These are phyloP conservation scores for Epirrhoe alternata DNA, from an alignment of 2,888 invertebrate species.

Conservation along the genomic window DNA sequence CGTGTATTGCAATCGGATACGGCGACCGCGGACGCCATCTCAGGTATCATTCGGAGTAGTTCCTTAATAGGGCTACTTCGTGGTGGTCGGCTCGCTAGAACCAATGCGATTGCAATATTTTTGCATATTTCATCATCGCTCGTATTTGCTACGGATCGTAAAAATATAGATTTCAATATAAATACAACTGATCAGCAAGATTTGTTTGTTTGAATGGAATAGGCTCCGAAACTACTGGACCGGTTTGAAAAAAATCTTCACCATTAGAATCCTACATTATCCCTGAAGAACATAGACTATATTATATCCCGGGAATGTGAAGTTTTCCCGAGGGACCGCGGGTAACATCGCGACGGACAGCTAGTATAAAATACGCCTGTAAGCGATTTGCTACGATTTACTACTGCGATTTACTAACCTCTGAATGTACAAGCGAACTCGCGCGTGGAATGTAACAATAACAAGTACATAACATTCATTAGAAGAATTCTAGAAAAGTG, in stretches of 20 bases:
- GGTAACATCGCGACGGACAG: no score
- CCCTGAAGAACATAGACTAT: no score
- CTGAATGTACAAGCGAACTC: no score
- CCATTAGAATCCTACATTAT: no score
- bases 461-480: no score
- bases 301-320: no score
- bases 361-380: background rate
- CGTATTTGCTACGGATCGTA: background rate
- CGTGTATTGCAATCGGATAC: constrained; percentile 53
- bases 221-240: no score
- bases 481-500: no score
- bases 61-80: constrained; percentile 54
- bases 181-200: background rate
- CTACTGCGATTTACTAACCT: no score
- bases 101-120: constrained; percentile 30
- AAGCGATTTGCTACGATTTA: background rate
- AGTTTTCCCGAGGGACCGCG: no score
- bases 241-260: no score
- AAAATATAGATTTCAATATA: background rate
- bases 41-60: constrained; percentile 55
- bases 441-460: background rate
- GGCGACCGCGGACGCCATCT: constrained; percentile 53
- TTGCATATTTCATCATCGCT: constrained; percentile 27
- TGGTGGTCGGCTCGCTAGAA: constrained; percentile 63
- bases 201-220: background rate